These are phyloP conservation scores for Perizoma flavofasciatum DNA, from an alignment of 2,888 invertebrate genomes.

Conservation along the genomic window DNA sequence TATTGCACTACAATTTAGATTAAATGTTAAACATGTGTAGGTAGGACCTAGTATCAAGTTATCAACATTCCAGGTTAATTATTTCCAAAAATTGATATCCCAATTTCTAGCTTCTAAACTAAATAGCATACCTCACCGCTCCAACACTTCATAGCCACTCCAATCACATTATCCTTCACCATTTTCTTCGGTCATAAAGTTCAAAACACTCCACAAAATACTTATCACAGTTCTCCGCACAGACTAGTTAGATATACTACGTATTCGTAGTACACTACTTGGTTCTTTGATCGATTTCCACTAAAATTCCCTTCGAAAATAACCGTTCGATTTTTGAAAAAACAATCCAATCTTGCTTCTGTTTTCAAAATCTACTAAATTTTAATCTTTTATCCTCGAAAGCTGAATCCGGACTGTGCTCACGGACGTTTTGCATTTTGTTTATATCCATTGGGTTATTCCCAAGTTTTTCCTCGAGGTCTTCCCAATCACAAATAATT, in stretches of 20 bases:
- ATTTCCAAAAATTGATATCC: too few species aligned
- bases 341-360: neutral
- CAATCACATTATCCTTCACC: conserved; percentile 21
- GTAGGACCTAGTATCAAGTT: too few species aligned
- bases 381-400: conserved; percentile 10
- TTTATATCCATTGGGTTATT: conserved; percentile 16
- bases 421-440: conserved; percentile 17
- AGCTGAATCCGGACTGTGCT: conserved; percentile 19
- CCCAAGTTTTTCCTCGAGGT: conserved; percentile 24
- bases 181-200: conserved; percentile 1
- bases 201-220: neutral
- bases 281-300: too few species aligned
- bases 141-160: conserved; percentile 18
- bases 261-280: too few species aligned
- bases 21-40: too few species aligned
- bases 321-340: too few species aligned
- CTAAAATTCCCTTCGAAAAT: too few species aligned
- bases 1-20: too few species aligned
- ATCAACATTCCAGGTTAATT: too few species aligned
- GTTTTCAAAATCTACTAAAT: neutral
- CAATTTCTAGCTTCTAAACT: too few species aligned
- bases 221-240: too few species aligned
- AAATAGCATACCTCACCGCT: conserved; percentile 22
- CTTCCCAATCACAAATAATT: conserved; percentile 20
- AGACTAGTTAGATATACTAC: too few species aligned